Evolutionary conservation across 2,113 vertebrate species (phyloP).

Genomic region (Tetrax tetrax): DNA sequence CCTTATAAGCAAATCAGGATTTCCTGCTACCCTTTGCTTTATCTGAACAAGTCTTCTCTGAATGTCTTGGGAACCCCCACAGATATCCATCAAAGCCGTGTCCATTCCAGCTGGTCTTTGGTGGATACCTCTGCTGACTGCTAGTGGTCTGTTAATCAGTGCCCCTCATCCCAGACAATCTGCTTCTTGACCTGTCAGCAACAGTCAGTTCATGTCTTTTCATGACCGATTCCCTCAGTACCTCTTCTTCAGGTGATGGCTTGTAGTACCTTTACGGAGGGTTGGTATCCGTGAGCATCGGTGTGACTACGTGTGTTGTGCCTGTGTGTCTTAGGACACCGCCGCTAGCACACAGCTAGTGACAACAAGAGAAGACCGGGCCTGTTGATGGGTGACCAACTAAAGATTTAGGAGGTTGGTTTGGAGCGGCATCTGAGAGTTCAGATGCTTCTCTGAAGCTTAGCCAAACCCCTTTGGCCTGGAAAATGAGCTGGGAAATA

Average conservation of each 20-base stretch:
- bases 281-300: neutral
- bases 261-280: neutral
- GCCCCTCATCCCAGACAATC: too few species aligned
- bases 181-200: neutral
- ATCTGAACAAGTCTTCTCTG: neutral
- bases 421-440: conserved; percentile 45
- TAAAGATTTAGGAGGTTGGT: conserved; percentile 28
- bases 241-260: neutral
- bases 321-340: neutral
- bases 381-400: neutral
- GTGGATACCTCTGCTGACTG: neutral
- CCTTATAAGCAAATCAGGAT: neutral
- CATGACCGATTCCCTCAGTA: neutral
- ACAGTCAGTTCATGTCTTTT: neutral
- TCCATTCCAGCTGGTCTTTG: neutral
- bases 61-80: neutral
- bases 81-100: neutral
- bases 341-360: neutral
- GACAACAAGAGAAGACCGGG: neutral
- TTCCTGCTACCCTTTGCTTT: neutral
- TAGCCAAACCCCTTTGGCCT: conserved; percentile 59
- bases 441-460: conserved; percentile 61
- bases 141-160: neutral
- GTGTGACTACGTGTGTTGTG: neutral
- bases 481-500: conserved; percentile 39